Conservation (phyloP, 2,888 invertebrate genomes). For the Nysson spinosus region DNA sequence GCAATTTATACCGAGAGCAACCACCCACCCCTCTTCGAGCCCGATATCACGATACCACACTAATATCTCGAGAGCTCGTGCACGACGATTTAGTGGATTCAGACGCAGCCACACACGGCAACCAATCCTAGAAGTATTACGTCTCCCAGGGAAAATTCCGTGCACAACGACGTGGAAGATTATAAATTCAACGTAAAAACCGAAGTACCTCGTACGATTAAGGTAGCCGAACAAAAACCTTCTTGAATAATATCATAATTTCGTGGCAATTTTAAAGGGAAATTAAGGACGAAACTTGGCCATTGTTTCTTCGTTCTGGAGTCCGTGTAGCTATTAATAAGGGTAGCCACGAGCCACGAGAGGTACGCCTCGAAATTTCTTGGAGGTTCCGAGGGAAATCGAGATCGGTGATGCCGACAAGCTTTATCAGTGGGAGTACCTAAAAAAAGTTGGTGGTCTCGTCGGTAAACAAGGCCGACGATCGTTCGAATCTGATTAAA, state of each 20-base stretch:
- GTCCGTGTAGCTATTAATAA: too few species aligned
- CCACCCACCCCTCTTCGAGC: conserved; percentile 29
- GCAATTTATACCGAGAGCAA: conserved; percentile 66
- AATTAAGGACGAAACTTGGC: too few species aligned
- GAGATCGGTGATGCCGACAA: conserved; percentile 40
- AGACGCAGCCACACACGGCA: conserved; percentile 19
- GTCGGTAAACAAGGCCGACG: conserved; percentile 61
- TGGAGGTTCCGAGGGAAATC: conserved; percentile 16
- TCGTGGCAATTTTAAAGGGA: too few species aligned
- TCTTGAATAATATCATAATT: too few species aligned
- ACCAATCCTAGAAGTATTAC: not conserved
- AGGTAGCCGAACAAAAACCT: too few species aligned
- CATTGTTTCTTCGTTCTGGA: too few species aligned
- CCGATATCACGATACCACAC: conserved; percentile 23
- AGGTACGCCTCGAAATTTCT: conserved; percentile 40
- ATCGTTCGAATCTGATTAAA: conserved; percentile 67
- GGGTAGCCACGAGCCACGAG: too few species aligned
- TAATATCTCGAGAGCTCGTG: conserved; percentile 58
- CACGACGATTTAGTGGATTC: conserved; percentile 49
- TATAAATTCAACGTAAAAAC: too few species aligned
- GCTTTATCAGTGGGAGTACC: conserved; percentile 45
- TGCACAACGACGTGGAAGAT: too few species aligned
- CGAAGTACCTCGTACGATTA: too few species aligned
- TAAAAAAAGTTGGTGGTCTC: conserved; percentile 47
- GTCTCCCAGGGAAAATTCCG: too few species aligned